Evolutionary conservation across 2,888 invertebrate genomes (phyloP), one percentile per base, ranked within the genome.

Genomic region (Geophilus truncorum): DNA sequence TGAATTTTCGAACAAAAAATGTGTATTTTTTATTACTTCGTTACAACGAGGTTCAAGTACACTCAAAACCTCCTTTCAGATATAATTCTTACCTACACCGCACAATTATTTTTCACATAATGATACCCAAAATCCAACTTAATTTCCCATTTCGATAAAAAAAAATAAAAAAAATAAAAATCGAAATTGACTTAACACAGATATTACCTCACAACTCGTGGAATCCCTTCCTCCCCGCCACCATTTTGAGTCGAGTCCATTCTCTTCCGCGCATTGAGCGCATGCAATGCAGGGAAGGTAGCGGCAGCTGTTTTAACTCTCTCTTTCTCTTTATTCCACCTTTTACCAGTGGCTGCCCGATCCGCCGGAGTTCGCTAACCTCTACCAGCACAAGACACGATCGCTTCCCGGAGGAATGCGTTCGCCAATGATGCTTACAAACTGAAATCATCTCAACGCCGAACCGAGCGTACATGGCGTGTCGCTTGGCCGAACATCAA

Each of bases 241-340:
- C 21, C 57, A 62, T 62, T 62, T 62, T 62, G 57, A 62, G 57
- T 62, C 10, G 57, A 62, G 57, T 62, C 57, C 57, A 62, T 62
- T 62, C 21, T 23, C 57, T 18, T 62, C 1, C 57, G 57, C 21
- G 57, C 57, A 62, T 18, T 62, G 57, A 62, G 57, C 57, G 21
- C 21, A 21, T 62, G 57, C 57, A 18, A 23, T 10, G 57, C 6
- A 62, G 18, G 23, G 57, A 62, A 62, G 57, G 57, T 62, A 62
- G 57, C 57, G 21, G 57, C 57, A 62, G 57, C 57, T 62, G 57
- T 62, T 62, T 62, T 62, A 62, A 62, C 57, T 62, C 57, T 9
- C 18, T 23, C 57, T 23, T 23, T 23, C 18, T n/a, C 21, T 62
- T 62, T n/a, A n/a, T 62, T 62, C 21, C 23, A 21, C 21, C n/a